Evolutionary conservation across 1,140 invertebrate genomes (phyloP).

Genomic region (honey bee (Apis mellifera)): Amel_HAv3.1 CM009942.2:9724001-9724500

Average conservation of each 20-base stretch:
- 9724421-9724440: background rate
- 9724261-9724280: too few relatives aligned
- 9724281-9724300: conserved; percentile 12
- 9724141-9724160: background rate
- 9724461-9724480: conserved; percentile 18
- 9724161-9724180: background rate
- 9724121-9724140: background rate
- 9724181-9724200: too few relatives aligned
- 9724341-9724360: conserved; percentile 39
- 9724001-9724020: conserved; percentile 62
- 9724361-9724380: conserved; percentile 54
- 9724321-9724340: too few relatives aligned
- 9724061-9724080: background rate
- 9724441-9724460: background rate
- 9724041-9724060: background rate
- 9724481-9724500: conserved; percentile 53
- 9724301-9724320: too few relatives aligned
- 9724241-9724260: too few relatives aligned
- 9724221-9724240: too few relatives aligned
- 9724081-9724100: background rate
- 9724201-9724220: too few relatives aligned
- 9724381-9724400: conserved; percentile 7
- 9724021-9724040: conserved; percentile 25
- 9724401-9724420: background rate
- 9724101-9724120: background rate